Evolutionary conservation across 2,888 invertebrate species (phyloP), one percentile per base, ranked within the genome.

Genomic region (Cheilosia vulpina): DNA sequence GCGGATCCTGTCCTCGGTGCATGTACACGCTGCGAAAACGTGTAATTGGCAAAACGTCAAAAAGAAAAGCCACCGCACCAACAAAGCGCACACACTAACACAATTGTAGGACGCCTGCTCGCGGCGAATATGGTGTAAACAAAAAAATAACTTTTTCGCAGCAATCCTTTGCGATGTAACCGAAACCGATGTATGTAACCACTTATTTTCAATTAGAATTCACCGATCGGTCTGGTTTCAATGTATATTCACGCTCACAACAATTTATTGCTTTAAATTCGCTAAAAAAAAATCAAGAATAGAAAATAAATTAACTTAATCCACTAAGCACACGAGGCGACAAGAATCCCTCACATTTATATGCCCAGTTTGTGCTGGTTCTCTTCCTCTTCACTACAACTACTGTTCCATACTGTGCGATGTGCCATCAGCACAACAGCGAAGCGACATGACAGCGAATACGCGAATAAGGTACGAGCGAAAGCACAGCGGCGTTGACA

Each of bases 31-130:
- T 66, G 63, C 71, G 52, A 57, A 80, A 68, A 50, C 62, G 66
- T 72, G 72, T 66, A 65, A 77, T 85, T 81, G 81, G 76, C 72
- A 81, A 81, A 85, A 85, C 53, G 85, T 85, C 85, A 85, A 81
- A 85, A 21, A 9, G 0, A 76, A 62, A 72, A 68, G 71, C 57
- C 71, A 80, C 84, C 66, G 66, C 52, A 52, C 43, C 24, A 77
- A 58, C 31, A 17, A 43, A 55, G 43, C 24, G 45, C 50, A 34
- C 50, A 43, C 50, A 63, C 58, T 31, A 27, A 45, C 24, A 19
- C 43, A 17, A 53, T 27, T 13, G n/a, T 34, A 58, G 57, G 2
- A 80, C 76, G 65, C 76, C 76, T 76, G 63, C 52, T 72, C 45
- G 66, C 71, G 66, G 81, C 77, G 72, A 85, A 85, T 45, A 80